Conservation (phyloP, 2,888 invertebrate genomes). For the Carterocephalus palaemon region DNA sequence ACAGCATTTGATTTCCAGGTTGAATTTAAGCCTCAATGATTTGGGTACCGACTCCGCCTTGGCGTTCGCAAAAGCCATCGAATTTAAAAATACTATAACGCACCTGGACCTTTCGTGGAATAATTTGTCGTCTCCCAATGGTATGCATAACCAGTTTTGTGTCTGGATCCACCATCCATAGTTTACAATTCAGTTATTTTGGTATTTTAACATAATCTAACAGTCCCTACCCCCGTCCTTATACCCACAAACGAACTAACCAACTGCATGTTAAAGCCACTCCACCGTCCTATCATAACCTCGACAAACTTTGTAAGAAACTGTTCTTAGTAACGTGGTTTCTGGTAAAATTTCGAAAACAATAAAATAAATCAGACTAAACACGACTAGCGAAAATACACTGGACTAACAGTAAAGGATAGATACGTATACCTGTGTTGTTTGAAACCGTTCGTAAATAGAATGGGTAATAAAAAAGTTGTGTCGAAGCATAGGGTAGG, state of each 20-base stretch:
- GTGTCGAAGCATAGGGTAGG: conserved; percentile 1
- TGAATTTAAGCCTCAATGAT: conserved; percentile 31
- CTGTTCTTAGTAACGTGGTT: too few species aligned
- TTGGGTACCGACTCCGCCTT: conserved; percentile 26
- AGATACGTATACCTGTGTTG: too few species aligned
- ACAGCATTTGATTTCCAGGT: conserved; percentile 23
- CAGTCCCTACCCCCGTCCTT: too few species aligned
- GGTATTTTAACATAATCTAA: too few species aligned
- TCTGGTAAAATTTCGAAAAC: too few species aligned
- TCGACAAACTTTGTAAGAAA: too few species aligned
- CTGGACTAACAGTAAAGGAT: not conserved
- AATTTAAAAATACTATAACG: conserved; percentile 38
- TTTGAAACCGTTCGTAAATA: conserved; percentile 1
- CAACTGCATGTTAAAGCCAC: too few species aligned
- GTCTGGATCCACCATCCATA: too few species aligned
- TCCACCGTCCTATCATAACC: too few species aligned
- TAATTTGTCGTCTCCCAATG: conserved; percentile 33
- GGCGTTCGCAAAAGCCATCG: conserved; percentile 28
- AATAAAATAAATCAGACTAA: too few species aligned
- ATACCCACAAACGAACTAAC: too few species aligned
- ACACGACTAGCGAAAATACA: not conserved
- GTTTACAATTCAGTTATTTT: too few species aligned
- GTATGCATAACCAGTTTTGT: conserved; percentile 14
- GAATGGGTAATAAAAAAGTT: conserved; percentile 1
- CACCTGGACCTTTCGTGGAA: conserved; percentile 51